phyloP scores from a whole-genome alignment of 35 echinoderm and acorn worm genomes.

The Anneissia japonica region DNA sequence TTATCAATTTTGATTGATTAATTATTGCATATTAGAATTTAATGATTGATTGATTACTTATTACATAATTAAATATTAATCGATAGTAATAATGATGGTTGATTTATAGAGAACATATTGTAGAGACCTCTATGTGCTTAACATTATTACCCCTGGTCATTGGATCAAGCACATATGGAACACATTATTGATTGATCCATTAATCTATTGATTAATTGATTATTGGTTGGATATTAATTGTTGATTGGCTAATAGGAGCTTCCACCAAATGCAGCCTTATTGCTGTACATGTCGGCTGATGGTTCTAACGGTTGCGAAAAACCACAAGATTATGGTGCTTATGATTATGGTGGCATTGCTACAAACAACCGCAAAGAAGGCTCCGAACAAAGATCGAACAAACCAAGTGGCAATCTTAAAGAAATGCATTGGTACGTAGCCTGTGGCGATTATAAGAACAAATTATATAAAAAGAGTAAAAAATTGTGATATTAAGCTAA shows the following conservation, averaged over 20 bases:
- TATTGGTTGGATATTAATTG: neutral
- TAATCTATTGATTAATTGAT: neutral
- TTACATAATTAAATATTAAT: too few species aligned
- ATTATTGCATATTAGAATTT: neutral
- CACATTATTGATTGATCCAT: too few species aligned
- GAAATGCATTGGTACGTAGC: slow-evolving; percentile 79
- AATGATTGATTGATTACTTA: neutral
- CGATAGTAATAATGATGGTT: too few species aligned
- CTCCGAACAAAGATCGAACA: slow-evolving; percentile 49
- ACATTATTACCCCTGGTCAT: too few species aligned
- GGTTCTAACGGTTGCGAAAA: slow-evolving; percentile 57
- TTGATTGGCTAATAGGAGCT: slow-evolving; percentile 44
- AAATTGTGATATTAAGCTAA: too few species aligned
- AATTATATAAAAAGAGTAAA: neutral
- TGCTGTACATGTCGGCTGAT: slow-evolving; percentile 87
- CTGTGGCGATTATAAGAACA: neutral
- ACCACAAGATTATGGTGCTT: slow-evolving; percentile 40
- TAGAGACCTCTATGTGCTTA: too few species aligned
- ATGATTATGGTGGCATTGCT: slow-evolving; percentile 79
- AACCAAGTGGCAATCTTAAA: slow-evolving; percentile 53
- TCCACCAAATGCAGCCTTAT: slow-evolving; percentile 68
- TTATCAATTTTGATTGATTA: neutral
- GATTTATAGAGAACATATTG: too few species aligned
- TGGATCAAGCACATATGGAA: too few species aligned
- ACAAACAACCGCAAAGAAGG: slow-evolving; percentile 75